phyloP scores from a whole-genome alignment of 1,140 invertebrate species.

The Luehdorfia chinensis region DNA sequence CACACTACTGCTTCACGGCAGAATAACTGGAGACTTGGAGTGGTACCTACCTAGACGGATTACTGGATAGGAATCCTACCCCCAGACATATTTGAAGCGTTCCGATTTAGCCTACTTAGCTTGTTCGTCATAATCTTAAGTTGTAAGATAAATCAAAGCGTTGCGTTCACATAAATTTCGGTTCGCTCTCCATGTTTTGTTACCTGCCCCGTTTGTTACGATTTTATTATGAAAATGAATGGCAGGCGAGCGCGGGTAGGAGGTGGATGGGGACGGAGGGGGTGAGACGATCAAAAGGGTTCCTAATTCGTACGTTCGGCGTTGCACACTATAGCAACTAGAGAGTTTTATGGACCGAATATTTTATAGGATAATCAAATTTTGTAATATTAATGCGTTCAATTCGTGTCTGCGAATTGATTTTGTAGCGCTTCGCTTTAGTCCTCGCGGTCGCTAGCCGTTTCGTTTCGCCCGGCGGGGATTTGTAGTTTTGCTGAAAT shows the following conservation, averaged over 20 bases:
- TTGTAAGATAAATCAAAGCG: no score
- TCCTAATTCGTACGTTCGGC: conserved; percentile 70
- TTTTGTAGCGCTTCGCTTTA: conserved; percentile 36
- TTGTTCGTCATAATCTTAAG: no score
- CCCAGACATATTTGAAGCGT: no score
- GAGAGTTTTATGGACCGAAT: conserved; percentile 71
- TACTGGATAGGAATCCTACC: no score
- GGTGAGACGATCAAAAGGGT: conserved; percentile 62
- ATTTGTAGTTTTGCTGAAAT: conserved; percentile 13
- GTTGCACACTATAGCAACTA: conserved; percentile 67
- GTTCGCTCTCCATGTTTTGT: conserved; percentile 70
- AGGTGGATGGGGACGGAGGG: conserved; percentile 26
- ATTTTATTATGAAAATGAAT: conserved; percentile 77
- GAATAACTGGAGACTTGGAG: no score
- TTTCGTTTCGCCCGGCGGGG: background rate
- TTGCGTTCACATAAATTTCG: conserved; percentile 46
- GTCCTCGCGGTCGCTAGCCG: conserved; percentile 1
- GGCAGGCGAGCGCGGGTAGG: conserved; percentile 36
- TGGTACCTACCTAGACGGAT: no score
- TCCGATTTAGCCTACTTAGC: no score
- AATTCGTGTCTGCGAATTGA: conserved; percentile 57
- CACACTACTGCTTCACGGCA: no score
- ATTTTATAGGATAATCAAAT: conserved; percentile 76
- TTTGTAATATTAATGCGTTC: conserved; percentile 73
- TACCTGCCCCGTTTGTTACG: conserved; percentile 73